phyloP scores from a whole-genome alignment of 2,888 invertebrate genomes.

The Autographa gamma region DNA sequence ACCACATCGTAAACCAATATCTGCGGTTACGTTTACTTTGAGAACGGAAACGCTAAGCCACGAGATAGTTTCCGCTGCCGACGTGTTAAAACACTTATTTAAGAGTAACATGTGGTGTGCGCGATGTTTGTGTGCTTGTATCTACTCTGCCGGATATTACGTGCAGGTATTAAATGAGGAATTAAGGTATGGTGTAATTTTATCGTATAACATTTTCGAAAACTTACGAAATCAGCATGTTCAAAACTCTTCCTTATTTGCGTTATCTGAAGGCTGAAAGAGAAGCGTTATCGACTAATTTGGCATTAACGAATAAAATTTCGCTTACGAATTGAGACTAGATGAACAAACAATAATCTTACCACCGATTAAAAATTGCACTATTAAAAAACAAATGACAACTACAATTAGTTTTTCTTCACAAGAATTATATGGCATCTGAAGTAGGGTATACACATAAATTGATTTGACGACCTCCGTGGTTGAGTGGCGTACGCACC shows the following conservation, averaged over 20 bases:
- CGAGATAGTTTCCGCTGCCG: constrained; percentile 32
- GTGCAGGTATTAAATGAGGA: neutral
- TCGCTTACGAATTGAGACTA: too few relatives aligned
- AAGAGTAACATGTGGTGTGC: constrained; percentile 23
- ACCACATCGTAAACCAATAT: constrained; percentile 32
- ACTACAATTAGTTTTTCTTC: neutral
- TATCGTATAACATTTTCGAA: too few relatives aligned
- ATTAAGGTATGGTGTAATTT: neutral
- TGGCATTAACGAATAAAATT: too few relatives aligned
- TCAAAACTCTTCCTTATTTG: too few relatives aligned
- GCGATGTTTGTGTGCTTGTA: constrained; percentile 13
- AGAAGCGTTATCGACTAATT: too few relatives aligned
- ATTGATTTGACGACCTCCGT: too few relatives aligned
- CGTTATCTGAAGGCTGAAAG: too few relatives aligned
- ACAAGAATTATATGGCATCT: neutral
- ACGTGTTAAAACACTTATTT: constrained; percentile 33
- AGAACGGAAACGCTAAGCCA: constrained; percentile 45
- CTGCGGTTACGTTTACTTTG: constrained; percentile 25
- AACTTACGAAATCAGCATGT: too few relatives aligned
- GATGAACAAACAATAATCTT: too few relatives aligned
- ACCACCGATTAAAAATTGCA: neutral
- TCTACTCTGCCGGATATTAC: constrained; percentile 20
- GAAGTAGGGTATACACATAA: neutral
- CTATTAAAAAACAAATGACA: neutral
- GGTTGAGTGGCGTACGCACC: too few relatives aligned